Conservation (phyloP, 2,888 invertebrate species). For the Melinaea menophilus region DNA sequence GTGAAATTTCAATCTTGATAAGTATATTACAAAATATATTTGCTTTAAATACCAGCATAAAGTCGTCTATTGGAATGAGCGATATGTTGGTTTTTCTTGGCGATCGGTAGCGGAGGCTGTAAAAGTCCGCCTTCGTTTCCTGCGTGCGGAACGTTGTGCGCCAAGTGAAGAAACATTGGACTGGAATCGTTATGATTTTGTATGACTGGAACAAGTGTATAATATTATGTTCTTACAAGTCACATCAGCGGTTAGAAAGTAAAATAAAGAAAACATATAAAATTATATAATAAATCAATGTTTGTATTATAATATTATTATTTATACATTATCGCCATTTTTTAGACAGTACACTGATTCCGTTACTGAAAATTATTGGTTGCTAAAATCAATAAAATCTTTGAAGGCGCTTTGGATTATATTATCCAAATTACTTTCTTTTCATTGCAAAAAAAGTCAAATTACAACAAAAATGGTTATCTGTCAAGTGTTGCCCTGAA, state of each 20-base stretch:
- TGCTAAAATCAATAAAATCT: no score
- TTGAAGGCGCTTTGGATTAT: no score
- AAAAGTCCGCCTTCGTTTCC: constrained; percentile 84
- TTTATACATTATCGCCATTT: no score
- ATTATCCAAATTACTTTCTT: no score
- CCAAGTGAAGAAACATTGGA: constrained; percentile 89
- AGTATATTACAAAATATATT: constrained; percentile 37
- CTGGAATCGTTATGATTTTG: constrained; percentile 73
- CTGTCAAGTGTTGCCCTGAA: no score
- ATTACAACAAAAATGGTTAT: no score
- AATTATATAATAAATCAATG: not conserved
- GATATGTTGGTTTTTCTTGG: constrained; percentile 83
- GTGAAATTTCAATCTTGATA: no score
- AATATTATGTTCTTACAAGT: not conserved
- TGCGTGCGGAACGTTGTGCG: constrained; percentile 89
- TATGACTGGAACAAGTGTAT: constrained; percentile 71
- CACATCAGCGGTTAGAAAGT: no score
- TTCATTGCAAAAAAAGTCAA: no score
- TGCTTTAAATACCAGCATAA: constrained; percentile 81
- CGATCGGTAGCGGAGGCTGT: constrained; percentile 83
- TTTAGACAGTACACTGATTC: no score
- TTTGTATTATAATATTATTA: not conserved
- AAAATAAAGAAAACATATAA: not conserved
- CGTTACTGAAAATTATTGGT: no score
- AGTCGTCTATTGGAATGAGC: constrained; percentile 82